Percentiles rank a stretch among this genome's conserved stretches.
phyloP scores from a whole-genome alignment of 2,113 vertebrate species.

The Marcusenius ussheri region DNA sequence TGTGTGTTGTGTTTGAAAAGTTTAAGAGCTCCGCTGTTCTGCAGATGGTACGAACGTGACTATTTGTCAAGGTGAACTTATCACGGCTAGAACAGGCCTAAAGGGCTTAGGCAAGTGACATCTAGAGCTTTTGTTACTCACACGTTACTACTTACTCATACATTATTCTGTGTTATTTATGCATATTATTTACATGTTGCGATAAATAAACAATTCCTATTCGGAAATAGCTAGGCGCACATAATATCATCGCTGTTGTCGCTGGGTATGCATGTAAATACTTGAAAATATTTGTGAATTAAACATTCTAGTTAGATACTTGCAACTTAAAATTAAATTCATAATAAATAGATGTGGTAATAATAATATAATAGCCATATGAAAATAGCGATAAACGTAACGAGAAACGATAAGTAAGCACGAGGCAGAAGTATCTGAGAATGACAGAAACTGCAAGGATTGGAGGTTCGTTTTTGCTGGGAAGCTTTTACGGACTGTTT shows the following conservation, averaged over 20 bases:
- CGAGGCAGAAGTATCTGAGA: background rate
- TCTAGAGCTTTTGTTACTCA: background rate
- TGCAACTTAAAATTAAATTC: background rate
- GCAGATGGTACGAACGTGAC: background rate
- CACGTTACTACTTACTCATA: background rate
- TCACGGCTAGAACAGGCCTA: background rate
- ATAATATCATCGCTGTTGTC: background rate
- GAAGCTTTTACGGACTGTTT: background rate
- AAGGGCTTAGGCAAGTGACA: background rate
- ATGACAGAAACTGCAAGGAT: background rate
- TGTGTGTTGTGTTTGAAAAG: background rate
- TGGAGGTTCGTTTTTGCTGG: background rate
- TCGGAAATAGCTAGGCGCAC: background rate
- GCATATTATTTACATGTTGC: background rate
- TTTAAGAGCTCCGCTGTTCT: background rate
- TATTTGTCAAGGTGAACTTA: background rate
- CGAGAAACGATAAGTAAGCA: no score
- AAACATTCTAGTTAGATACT: background rate
- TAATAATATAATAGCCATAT: background rate
- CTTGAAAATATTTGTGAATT: background rate
- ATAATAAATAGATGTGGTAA: background rate
- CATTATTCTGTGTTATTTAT: background rate
- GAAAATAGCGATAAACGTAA: background rate
- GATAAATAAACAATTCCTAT: background rate
- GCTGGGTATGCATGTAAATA: constrained; percentile 26